These are phyloP conservation scores for Onchidella celtica DNA, from an alignment of 2,888 invertebrate genomes.

Conservation along the genomic window DNA sequence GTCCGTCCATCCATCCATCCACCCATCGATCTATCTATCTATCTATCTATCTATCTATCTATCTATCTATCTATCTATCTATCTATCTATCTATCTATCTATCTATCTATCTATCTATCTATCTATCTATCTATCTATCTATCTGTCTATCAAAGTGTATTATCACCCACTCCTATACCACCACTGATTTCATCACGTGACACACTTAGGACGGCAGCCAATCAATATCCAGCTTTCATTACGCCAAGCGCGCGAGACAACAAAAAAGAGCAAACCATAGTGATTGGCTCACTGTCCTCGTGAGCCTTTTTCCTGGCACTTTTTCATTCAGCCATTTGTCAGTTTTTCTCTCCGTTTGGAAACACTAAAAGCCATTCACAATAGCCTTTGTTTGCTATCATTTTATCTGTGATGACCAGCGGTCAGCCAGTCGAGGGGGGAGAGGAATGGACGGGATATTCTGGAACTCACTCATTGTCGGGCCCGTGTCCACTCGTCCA, in stretches of 20 bases:
- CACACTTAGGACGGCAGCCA: too few species aligned
- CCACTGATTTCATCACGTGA: too few species aligned
- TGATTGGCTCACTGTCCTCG: neutral
- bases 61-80: neutral
- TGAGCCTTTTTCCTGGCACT: neutral
- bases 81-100: neutral
- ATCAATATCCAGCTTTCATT: too few species aligned
- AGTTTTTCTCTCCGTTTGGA: neutral
- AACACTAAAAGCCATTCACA: neutral
- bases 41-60: too few species aligned
- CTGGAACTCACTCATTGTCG: neutral
- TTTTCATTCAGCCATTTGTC: neutral
- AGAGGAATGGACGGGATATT: neutral
- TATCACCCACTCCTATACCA: too few species aligned
- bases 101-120: too few species aligned
- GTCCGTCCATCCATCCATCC: too few species aligned
- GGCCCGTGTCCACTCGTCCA: neutral
- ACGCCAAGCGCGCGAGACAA: neutral
- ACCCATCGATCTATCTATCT: too few species aligned
- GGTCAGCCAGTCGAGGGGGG: neutral
- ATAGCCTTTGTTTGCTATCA: slow-evolving; percentile 9
- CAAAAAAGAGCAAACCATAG: neutral
- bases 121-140: too few species aligned
- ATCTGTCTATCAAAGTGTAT: too few species aligned
- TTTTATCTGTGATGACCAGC: neutral